Percentiles rank a stretch among this genome's conserved stretches.
Evolutionary conservation across 2,113 vertebrate genomes (phyloP).

Genomic region (Athene noctua): DNA sequence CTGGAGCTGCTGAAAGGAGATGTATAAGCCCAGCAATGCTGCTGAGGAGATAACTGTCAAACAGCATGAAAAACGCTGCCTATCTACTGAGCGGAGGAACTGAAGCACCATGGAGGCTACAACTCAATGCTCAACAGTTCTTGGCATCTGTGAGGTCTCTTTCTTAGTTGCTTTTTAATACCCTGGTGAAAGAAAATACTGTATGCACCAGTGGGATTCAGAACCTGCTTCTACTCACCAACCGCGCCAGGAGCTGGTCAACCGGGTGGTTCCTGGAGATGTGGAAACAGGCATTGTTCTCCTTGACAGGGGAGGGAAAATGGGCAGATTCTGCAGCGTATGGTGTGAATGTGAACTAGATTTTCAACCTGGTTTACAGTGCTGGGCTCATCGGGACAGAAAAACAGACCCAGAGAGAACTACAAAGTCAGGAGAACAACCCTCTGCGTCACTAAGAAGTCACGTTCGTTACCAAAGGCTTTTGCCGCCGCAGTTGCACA

Average conservation of each 20-base stretch:
- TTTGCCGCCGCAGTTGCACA: not conserved
- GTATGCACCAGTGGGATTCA: slow-evolving; percentile 4
- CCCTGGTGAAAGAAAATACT: slow-evolving; percentile 57
- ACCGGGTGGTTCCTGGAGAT: not conserved
- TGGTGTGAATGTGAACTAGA: not conserved
- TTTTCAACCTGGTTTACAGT: not conserved
- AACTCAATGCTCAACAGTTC: slow-evolving; percentile 75
- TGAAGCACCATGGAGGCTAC: slow-evolving; percentile 73
- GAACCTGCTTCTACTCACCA: not conserved
- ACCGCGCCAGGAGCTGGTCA: not conserved
- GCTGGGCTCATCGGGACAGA: not conserved
- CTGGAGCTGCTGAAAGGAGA: slow-evolving; percentile 72
- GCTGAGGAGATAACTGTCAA: slow-evolving; percentile 76
- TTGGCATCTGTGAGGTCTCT: slow-evolving; percentile 73
- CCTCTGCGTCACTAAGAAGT: accelerated
- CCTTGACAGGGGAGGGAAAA: not conserved
- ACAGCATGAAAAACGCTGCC: slow-evolving; percentile 75
- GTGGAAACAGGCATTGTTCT: not conserved
- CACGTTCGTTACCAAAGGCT: not conserved
- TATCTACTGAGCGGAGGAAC: slow-evolving; percentile 55
- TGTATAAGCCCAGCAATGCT: slow-evolving; percentile 59
- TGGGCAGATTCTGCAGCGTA: not conserved
- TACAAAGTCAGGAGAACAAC: not conserved
- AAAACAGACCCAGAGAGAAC: not conserved
- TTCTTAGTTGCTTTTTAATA: slow-evolving; percentile 55